Conservation (phyloP, 2,888 invertebrate species). For the Eilema griseolum region DNA sequence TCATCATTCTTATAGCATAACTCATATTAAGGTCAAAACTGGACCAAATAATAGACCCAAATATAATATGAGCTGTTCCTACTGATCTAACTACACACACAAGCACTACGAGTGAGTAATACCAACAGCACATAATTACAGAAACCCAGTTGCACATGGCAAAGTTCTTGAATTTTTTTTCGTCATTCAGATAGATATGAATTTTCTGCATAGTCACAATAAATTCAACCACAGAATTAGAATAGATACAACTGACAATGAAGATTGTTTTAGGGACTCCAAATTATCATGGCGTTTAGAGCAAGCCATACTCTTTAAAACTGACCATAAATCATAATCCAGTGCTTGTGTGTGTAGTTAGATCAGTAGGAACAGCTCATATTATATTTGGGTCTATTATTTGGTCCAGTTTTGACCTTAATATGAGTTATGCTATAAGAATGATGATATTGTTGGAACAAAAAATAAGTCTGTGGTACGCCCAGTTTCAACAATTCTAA, state of each 20-base stretch:
- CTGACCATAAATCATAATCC: too few relatives aligned
- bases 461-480: constrained; percentile 26
- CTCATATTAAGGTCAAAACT: constrained; percentile 25
- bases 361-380: background rate
- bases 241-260: background rate
- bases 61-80: background rate
- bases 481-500: too few relatives aligned
- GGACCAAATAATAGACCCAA: background rate
- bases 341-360: background rate
- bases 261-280: background rate
- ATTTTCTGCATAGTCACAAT: constrained; percentile 24
- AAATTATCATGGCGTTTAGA: too few relatives aligned
- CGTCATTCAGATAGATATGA: constrained; percentile 15
- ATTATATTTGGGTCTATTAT: background rate
- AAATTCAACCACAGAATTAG: constrained; percentile 14
- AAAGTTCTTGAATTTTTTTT: background rate
- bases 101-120: background rate
- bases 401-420: constrained; percentile 18
- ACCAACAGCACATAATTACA: background rate
- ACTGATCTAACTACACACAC: background rate
- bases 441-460: constrained; percentile 17
- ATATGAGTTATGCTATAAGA: constrained; percentile 16
- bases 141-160: constrained; percentile 10
- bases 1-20: constrained; percentile 9
- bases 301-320: background rate